A percentile compares a stretch with the other conserved stretches of the same genome.
Conservation (phyloP, 1,140 invertebrate species). For the Brachionus plicatilis region DNA sequence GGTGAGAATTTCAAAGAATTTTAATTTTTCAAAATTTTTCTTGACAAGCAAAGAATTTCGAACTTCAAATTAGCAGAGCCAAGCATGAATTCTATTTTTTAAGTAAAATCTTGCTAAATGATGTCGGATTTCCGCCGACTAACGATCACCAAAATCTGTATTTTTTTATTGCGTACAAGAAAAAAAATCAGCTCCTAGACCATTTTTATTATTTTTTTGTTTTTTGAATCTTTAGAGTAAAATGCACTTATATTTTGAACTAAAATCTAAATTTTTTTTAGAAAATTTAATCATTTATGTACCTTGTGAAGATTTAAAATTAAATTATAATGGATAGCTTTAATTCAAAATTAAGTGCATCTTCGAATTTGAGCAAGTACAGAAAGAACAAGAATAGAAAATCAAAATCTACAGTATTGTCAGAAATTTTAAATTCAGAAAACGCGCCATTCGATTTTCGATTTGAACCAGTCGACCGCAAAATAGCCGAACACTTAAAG, state of each 20-base stretch:
- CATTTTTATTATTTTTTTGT: neutral
- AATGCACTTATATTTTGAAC: slow-evolving; percentile 19
- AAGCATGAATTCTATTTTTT: neutral
- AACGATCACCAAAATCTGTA: neutral
- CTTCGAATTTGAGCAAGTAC: neutral
- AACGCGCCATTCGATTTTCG: neutral
- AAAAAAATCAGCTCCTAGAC: neutral
- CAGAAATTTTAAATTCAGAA: slow-evolving; percentile 21
- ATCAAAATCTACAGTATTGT: neutral
- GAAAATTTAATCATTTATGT: neutral
- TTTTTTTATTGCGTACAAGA: neutral
- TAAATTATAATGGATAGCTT: neutral
- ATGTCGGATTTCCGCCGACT: neutral
- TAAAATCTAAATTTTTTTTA: neutral
- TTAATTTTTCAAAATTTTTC: neutral
- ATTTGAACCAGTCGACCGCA: neutral
- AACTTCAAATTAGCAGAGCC: neutral
- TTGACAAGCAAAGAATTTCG: neutral
- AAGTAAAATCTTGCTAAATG: neutral
- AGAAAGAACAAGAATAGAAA: neutral
- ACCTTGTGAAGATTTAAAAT: neutral
- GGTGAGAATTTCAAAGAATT: neutral
- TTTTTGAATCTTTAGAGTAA: neutral
- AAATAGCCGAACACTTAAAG: neutral
- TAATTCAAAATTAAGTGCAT: neutral